Evolutionary conservation across 2,113 vertebrate genomes (phyloP), one percentile per base, ranked within the genome.

Genomic region (Hystrix cristata): DNA sequence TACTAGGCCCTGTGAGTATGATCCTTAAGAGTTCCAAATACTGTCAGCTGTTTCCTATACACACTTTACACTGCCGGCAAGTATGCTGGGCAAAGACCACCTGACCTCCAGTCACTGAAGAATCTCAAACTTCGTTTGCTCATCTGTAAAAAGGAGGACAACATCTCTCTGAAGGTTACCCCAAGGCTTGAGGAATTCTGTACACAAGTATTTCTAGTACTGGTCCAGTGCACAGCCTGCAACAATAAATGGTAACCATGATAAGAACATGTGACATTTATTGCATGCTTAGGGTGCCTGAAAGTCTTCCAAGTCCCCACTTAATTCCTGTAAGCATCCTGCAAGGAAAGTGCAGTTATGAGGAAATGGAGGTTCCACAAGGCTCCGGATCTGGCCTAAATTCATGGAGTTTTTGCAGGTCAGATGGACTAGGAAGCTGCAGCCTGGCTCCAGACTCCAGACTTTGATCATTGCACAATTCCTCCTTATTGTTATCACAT

Each of bases 171-270:
- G 11, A 34, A 7, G 57, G 62, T 16, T 83, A 12, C 1, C 19
- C 14, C 23, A 21, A 82, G 25, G 48, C 14, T 80, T 46, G 19
- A 71, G 59, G 74, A 34, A 46, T 78, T 90, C 31, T 62, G 1
- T 1, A 29, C 2, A 2, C 3, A 14, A 14, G 25, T 14, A 25
- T n/a, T 46, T 25, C 18, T 1, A 51, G 4, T 79, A 48, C 12
- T 16, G 10, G 10, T 53, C 38, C 46, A 71, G 19, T 34, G 51
- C 27, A 48, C 13, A 31, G 46, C 11, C 16, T 25, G 15, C 59
- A 31, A 13, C 29, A 48, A 4, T 60, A n/a, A 72, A 53, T 21
- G 14, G 15, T 46, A 31, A 5, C 1, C 7, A 11, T 38, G 34
- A 72, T 0, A 25, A 91, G 9, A 13, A 76, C 43, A 67, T 27